A percentile compares a stretch with the other conserved stretches of the same genome.
Conservation (phyloP, 2,113 vertebrate genomes). For the Gallinago undulata region DNA sequence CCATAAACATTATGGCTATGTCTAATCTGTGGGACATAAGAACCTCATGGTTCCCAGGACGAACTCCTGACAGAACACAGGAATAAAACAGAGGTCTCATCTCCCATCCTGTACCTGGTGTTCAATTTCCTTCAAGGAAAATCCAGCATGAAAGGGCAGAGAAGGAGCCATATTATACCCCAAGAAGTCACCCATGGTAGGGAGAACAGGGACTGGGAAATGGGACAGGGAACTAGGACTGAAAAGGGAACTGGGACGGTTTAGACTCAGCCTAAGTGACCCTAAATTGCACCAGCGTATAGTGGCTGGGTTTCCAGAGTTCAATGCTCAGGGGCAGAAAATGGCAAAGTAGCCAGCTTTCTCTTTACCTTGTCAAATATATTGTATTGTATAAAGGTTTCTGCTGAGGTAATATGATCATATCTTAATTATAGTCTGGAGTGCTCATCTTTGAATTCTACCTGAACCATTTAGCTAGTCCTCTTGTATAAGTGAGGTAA, state of each 20-base stretch:
- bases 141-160: neutral
- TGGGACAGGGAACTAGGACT: neutral
- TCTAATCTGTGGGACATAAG: neutral
- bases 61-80: neutral
- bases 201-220: neutral
- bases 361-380: neutral
- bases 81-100: neutral
- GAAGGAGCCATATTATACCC: neutral
- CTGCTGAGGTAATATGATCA: neutral
- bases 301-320: neutral
- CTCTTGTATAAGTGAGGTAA: neutral
- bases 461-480: neutral
- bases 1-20: neutral
- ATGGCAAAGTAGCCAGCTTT: neutral
- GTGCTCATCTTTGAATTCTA: neutral
- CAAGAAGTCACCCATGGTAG: rapidly evolving
- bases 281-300: neutral
- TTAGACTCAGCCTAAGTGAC: neutral
- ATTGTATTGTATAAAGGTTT: neutral
- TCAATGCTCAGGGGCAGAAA: neutral
- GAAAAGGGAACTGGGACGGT: neutral
- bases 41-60: neutral
- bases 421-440: neutral
- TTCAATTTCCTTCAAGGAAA: neutral
- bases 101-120: neutral